A percentile compares a stretch with the other conserved stretches of the same genome.
Evolutionary conservation across 2,797 vertebrate species (phyloP).

Genomic region (Kryptolebias ocellatus): DNA sequence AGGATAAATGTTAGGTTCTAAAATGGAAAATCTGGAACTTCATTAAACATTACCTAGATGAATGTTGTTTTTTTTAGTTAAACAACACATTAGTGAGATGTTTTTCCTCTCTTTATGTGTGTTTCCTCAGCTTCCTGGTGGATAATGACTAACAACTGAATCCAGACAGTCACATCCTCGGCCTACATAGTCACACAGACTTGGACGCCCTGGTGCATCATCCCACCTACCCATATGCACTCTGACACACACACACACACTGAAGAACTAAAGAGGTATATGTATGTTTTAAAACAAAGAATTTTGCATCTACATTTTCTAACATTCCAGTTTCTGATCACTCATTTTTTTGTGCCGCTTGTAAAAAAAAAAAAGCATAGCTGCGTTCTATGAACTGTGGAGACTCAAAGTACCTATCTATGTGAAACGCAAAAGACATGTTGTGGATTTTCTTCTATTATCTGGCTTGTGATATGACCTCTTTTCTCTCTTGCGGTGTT

Average conservation of each 20-base stretch:
- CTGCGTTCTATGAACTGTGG: conserved; percentile 35
- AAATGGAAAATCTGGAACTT: not conserved
- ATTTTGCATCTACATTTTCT: conserved; percentile 49
- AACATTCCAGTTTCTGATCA: conserved; percentile 38
- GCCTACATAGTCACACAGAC: conserved; percentile 68
- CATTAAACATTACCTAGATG: conserved; percentile 6
- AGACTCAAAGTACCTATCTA: conserved; percentile 50
- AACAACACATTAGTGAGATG: not conserved
- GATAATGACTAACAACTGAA: conserved; percentile 90
- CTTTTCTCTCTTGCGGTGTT: conserved; percentile 38
- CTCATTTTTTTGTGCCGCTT: conserved; percentile 58
- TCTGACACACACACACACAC: not conserved
- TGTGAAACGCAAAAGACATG: conserved; percentile 51
- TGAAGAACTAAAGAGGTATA: conserved; percentile 48
- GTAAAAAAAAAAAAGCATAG: conserved; percentile 45
- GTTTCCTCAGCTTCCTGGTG: conserved; percentile 91
- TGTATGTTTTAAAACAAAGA: conserved; percentile 58
- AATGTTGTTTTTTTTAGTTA: not conserved
- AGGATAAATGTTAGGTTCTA: not conserved
- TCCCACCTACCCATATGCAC: conserved; percentile 39
- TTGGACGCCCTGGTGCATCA: conserved; percentile 45
- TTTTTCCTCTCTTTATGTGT: conserved; percentile 32
- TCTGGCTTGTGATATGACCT: conserved; percentile 30
- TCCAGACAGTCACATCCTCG: conserved; percentile 52
- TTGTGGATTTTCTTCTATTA: conserved; percentile 14